phyloP scores from a whole-genome alignment of 2,113 vertebrate genomes.

The human region DNA sequence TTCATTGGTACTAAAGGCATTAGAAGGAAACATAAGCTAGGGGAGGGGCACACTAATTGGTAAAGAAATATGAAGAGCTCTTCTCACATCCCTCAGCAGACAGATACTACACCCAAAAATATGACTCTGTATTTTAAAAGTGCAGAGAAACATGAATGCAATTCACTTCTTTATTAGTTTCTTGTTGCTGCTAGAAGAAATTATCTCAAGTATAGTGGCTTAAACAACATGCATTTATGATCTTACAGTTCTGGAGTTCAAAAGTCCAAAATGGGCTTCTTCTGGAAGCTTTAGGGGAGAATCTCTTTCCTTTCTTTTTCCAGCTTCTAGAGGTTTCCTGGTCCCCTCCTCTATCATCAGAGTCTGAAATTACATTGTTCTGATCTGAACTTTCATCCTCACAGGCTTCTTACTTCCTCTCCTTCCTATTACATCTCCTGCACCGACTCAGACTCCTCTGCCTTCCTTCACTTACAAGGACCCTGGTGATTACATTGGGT shows the following conservation, averaged over 20 bases:
- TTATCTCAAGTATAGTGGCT: neutral
- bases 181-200: neutral
- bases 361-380: accelerated
- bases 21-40: neutral
- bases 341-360: no score
- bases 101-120: neutral
- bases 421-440: neutral
- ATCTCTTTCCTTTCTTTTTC: neutral
- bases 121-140: neutral
- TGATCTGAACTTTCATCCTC: accelerated
- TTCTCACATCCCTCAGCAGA: neutral
- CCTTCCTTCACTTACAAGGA: neutral
- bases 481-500: neutral
- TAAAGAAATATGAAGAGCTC: neutral
- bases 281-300: neutral
- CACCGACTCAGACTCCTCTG: neutral
- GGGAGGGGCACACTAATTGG: neutral
- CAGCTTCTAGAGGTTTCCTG: neutral
- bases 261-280: neutral
- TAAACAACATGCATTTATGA: neutral
- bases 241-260: neutral
- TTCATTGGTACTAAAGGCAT: neutral
- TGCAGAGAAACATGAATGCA: neutral
- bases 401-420: accelerated
- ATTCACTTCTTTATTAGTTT: neutral